Conservation (phyloP, 1,140 invertebrate species). For the Arctopsyche grandis region DNA sequence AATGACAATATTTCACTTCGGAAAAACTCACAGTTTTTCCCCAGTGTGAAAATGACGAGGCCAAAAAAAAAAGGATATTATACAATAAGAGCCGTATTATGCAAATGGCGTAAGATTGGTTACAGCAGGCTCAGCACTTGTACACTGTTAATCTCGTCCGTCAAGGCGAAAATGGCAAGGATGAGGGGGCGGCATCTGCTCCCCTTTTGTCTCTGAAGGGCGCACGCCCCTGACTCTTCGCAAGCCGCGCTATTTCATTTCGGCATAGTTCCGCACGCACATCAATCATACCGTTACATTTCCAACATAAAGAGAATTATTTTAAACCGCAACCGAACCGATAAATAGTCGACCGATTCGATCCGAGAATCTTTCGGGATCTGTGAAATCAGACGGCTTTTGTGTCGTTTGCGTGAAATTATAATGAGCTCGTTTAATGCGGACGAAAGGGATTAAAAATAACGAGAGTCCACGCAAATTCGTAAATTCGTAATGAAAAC, state of each 20-base stretch:
- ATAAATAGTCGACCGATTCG: too few species aligned
- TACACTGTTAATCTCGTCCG: slow-evolving; percentile 53
- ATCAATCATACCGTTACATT: slow-evolving; percentile 51
- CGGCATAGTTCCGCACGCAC: slow-evolving; percentile 44
- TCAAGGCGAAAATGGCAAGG: slow-evolving; percentile 40
- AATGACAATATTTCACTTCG: too few species aligned
- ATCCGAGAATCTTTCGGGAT: too few species aligned
- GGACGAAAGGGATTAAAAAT: too few species aligned
- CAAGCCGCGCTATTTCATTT: slow-evolving; percentile 45
- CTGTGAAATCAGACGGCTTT: too few species aligned
- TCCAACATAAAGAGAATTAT: slow-evolving; percentile 49
- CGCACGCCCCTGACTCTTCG: slow-evolving; percentile 9
- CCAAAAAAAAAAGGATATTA: slow-evolving; percentile 5
- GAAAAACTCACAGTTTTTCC: too few species aligned
- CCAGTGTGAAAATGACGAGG: background rate
- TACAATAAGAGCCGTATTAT: slow-evolving; percentile 44
- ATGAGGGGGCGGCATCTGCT: background rate
- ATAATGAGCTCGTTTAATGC: too few species aligned
- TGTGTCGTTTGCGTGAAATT: background rate
- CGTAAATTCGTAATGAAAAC: too few species aligned
- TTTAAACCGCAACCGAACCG: slow-evolving; percentile 34
- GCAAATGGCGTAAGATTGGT: slow-evolving; percentile 42
- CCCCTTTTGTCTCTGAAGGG: slow-evolving; percentile 13
- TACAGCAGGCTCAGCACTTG: slow-evolving; percentile 43
- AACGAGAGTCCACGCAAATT: too few species aligned